Conservation (phyloP, 2,888 invertebrate species). For the Cheilosia urbana region DNA sequence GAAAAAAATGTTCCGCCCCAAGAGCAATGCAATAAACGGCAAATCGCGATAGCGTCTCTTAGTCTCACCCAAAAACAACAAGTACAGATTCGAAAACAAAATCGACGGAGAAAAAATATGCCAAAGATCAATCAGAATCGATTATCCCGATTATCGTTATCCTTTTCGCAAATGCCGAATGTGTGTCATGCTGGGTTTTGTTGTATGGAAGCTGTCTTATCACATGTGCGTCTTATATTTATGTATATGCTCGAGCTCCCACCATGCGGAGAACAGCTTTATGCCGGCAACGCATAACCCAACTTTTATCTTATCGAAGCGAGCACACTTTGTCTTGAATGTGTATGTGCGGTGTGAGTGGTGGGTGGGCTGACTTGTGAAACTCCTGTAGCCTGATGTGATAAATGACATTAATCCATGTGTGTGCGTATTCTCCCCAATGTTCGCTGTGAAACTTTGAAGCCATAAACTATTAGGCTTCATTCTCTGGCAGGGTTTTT, state of each 20-base stretch:
- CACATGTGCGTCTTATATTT: conserved; percentile 51
- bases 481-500: conserved; percentile 12
- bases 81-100: conserved; percentile 2
- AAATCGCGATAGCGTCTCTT: conserved; percentile 57
- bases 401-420: conserved; percentile 67
- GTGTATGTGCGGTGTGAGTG: neutral
- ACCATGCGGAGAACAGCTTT: neutral
- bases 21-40: conserved; percentile 42
- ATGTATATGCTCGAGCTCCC: conserved; percentile 33
- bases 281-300: conserved; percentile 15
- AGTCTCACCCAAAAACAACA: conserved; percentile 5
- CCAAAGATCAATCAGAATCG: conserved; percentile 82
- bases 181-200: conserved; percentile 36
- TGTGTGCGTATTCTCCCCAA: conserved; percentile 15
- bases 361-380: neutral
- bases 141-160: conserved; percentile 83
- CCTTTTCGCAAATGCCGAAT: conserved; percentile 77
- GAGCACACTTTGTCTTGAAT: neutral
- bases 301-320: conserved; percentile 43
- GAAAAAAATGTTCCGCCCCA: conserved; percentile 5
- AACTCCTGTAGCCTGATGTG: conserved; percentile 36
- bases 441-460: conserved; percentile 44
- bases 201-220: conserved; percentile 50
- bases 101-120: conserved; percentile 25
- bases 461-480: conserved; percentile 61